phyloP scores from a whole-genome alignment of 2,888 invertebrate genomes.

The Nymphalis urticae region DNA sequence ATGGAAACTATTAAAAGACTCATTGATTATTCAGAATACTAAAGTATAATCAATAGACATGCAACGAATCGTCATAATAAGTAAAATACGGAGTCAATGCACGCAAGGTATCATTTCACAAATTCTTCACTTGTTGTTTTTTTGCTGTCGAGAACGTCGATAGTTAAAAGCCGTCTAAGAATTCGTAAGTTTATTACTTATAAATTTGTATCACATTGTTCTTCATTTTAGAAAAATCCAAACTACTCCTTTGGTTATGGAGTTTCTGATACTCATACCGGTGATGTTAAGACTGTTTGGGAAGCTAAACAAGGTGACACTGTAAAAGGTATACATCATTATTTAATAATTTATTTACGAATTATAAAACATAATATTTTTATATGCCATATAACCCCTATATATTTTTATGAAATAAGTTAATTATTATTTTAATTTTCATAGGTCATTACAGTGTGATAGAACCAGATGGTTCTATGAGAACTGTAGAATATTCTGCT shows the following conservation, averaged over 20 bases:
- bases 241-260: conserved; percentile 84
- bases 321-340: conserved; percentile 69
- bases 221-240: conserved; percentile 71
- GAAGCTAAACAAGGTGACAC: conserved; percentile 83
- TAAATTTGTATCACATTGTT: conserved; percentile 34
- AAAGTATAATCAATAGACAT: conserved; percentile 63
- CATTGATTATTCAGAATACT: conserved; percentile 71
- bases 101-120: conserved; percentile 69
- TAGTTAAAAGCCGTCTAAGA: conserved; percentile 54
- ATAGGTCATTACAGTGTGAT: conserved; percentile 84
- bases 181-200: conserved; percentile 36
- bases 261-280: conserved; percentile 81
- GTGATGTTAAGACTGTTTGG: conserved; percentile 84
- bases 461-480: conserved; percentile 84
- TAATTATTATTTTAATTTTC: conserved; percentile 36
- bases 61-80: conserved; percentile 65
- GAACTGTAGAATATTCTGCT: conserved; percentile 83
- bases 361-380: too few species aligned
- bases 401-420: neutral
- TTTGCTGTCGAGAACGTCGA: conserved; percentile 45
- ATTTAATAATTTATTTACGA: neutral
- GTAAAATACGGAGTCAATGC: conserved; percentile 68
- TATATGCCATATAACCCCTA: too few species aligned
- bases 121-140: conserved; percentile 55
- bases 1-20: conserved; percentile 68